Conservation (phyloP, 1,140 invertebrate species). For the Hyles euphorbiae region DNA sequence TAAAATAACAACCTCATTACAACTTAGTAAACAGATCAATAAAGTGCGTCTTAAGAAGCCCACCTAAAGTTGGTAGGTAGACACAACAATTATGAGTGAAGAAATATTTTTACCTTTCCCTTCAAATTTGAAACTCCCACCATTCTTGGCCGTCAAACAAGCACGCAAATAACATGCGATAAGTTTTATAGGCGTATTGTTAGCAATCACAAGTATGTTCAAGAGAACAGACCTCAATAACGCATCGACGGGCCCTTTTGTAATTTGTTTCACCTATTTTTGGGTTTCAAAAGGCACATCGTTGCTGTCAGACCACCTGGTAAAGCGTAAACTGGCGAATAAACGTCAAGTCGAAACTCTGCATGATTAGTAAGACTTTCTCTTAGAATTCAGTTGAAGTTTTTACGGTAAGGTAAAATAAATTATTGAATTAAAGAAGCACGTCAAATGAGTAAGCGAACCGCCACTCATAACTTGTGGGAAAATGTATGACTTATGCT, state of each 20-base stretch:
- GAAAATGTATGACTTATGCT: too few species aligned
- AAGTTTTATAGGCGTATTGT: conserved; percentile 68
- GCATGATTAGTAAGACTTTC: conserved; percentile 21
- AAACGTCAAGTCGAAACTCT: conserved; percentile 17
- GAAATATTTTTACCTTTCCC: conserved; percentile 10
- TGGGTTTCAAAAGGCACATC: conserved; percentile 27
- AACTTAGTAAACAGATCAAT: too few species aligned
- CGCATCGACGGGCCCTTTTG: conserved; percentile 36
- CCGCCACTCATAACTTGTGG: too few species aligned
- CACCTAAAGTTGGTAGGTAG: conserved; percentile 22
- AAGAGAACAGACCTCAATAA: conserved; percentile 56
- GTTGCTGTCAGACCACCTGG: conserved; percentile 4
- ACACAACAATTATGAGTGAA: too few species aligned
- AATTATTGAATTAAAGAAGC: too few species aligned
- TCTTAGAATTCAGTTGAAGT: conserved; percentile 8
- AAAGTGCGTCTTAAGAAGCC: too few species aligned
- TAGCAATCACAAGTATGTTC: conserved; percentile 34
- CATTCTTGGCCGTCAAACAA: conserved; percentile 41
- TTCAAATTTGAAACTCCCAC: conserved; percentile 1
- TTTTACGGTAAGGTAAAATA: conserved; percentile 4
- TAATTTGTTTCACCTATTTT: conserved; percentile 67
- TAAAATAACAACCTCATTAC: too few species aligned
- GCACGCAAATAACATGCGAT: conserved; percentile 38
- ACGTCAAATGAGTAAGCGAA: too few species aligned
- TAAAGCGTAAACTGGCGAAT: conserved; percentile 30